Evolutionary conservation across 2,113 vertebrate species (phyloP).

Genomic region (Collichthys lucidus): DNA sequence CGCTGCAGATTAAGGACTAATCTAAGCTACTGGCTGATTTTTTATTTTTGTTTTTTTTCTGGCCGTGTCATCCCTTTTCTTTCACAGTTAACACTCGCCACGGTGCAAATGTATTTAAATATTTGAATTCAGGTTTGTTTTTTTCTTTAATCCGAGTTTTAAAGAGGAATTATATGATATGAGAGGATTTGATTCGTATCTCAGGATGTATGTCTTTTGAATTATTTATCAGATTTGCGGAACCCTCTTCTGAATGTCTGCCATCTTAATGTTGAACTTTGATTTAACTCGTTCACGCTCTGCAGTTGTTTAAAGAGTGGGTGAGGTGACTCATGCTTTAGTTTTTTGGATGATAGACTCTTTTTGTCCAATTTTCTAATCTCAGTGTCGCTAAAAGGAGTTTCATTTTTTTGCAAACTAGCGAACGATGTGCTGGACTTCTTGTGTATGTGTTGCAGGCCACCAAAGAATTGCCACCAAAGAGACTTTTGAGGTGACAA

Average conservation of each 20-base stretch:
- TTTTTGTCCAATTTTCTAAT: neutral
- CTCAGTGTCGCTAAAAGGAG: neutral
- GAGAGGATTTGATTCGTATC: neutral
- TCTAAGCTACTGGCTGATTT: constrained; percentile 46
- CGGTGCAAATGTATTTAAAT: constrained; percentile 8
- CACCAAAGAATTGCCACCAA: too few relatives aligned
- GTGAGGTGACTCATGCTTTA: neutral
- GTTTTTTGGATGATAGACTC: neutral
- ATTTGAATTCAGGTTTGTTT: neutral
- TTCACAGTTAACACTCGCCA: constrained; percentile 18
- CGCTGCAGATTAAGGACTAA: constrained; percentile 56
- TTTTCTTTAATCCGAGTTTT: neutral
- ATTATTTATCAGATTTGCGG: constrained; percentile 4
- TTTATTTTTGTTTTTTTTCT: neutral
- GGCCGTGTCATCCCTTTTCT: constrained; percentile 7
- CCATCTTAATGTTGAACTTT: neutral
- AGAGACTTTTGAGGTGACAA: too few relatives aligned
- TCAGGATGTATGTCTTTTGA: constrained; percentile 6
- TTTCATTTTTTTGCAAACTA: neutral
- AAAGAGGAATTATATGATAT: neutral
- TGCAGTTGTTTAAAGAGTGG: neutral
- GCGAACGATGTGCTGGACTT: too few relatives aligned
- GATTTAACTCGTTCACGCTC: neutral
- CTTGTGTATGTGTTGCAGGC: too few relatives aligned
- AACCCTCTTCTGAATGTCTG: neutral